Evolutionary conservation across 2,797 vertebrate species (phyloP), one percentile per base, ranked within the genome.

Genomic region (Syncerus caffer): DNA sequence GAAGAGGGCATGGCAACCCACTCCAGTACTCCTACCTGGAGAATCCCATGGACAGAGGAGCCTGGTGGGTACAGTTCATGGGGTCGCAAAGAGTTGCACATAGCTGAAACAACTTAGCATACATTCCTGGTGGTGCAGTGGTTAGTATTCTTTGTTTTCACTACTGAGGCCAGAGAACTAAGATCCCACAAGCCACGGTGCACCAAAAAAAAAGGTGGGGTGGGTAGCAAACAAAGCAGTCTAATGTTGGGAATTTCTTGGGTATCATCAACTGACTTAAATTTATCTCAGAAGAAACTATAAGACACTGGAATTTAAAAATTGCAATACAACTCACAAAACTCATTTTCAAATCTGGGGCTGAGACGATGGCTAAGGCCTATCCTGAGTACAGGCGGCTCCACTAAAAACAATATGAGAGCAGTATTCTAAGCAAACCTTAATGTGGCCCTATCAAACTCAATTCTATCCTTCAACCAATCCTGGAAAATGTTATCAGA

Each of bases 401-500:
- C 10, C 11, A 7, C 16, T 62, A 47, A 89, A 87, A 85, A 62
- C 42, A 55, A 34, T 0, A 4, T 15, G 19, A 85, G 17, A 34
- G 21, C 31, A 42, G 29, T 64, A 76, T 83, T 86, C 71, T 62
- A 90, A 50, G 29, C 57, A 55, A 58, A 38, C 27, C 83, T 85
- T 92, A 74, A 89, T 53, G 47, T 38, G 85, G 88, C 82, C 84
- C 67, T 64, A 71, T n/a, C 74, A 82, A 95, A 55, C 25, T 60
- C 85, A 95, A 83, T 50, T 57, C 88, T 74, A 67, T 58, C 80
- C 60, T 95, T 60, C n/a, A 57, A 34, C 53, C 47, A 86, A 50
- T 53, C 38, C 84, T 79, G 42, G 53, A 94, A 96, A 97, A 93
- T 23, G 42, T 71, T 84, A 93, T 92, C 92, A 91, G 78, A 93